Conservation (phyloP, 1,140 invertebrate species). For the Sycobia sp. region DNA sequence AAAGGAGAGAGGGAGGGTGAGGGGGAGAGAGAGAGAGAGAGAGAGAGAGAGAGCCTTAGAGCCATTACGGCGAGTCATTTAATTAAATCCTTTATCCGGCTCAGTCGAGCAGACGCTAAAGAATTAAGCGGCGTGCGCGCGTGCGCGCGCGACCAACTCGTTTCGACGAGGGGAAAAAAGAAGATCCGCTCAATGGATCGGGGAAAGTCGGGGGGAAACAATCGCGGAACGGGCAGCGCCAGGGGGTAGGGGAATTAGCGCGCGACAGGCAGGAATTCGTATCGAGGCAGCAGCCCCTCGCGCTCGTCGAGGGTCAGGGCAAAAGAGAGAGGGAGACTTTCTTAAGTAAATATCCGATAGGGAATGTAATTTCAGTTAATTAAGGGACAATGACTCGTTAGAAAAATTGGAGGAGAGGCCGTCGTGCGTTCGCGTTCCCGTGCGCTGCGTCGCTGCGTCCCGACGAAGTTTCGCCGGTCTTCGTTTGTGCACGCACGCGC, state of each 20-base stretch:
- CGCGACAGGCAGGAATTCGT: constrained; percentile 25
- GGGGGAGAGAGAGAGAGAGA: no score
- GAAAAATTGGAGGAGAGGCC: constrained; percentile 24
- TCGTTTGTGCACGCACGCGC: background rate
- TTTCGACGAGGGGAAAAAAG: background rate
- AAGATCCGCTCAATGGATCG: constrained; percentile 25
- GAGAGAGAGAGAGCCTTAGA: no score
- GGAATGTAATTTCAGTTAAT: constrained; percentile 32
- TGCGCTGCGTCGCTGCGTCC: no score
- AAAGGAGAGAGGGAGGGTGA: no score
- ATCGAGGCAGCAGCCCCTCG: background rate
- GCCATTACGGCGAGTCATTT: constrained; percentile 31
- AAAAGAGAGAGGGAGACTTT: background rate
- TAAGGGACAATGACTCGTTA: constrained; percentile 34
- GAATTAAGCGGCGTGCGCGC: constrained; percentile 20
- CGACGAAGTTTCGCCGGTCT: no score
- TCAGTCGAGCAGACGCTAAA: constrained; percentile 32
- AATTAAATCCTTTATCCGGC: constrained; percentile 38
- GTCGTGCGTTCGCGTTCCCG: background rate
- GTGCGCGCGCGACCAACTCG: background rate
- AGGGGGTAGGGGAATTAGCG: constrained; percentile 17
- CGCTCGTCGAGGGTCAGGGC: background rate
- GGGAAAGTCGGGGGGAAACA: constrained; percentile 20
- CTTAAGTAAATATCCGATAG: constrained; percentile 24
- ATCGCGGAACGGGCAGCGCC: background rate